Conservation (phyloP, 2,797 vertebrate genomes). For the Rhinichthys osculus region DNA sequence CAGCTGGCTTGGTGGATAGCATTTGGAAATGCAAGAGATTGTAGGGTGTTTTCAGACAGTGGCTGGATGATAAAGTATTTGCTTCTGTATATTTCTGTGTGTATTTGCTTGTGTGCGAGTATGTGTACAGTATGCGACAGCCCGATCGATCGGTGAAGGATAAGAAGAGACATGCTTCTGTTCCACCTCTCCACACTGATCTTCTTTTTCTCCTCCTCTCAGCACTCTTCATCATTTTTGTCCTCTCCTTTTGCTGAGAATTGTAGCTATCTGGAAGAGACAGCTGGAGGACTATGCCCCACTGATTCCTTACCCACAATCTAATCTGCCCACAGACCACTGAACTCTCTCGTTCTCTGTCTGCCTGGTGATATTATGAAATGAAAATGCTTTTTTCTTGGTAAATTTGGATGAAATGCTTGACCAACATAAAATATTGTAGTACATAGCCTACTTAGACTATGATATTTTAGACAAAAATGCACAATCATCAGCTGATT, state of each 20-base stretch:
- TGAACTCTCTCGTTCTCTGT: constrained; percentile 25
- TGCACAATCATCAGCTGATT: not conserved
- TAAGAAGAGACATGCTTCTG: constrained; percentile 1
- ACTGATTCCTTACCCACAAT: constrained; percentile 45
- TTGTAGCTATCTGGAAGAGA: constrained; percentile 29
- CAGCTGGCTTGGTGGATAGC: not conserved
- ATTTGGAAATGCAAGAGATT: not conserved
- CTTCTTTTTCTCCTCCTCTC: constrained; percentile 21
- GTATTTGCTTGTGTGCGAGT: not conserved
- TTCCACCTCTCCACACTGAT: not conserved
- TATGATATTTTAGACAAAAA: not conserved
- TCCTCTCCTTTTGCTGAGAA: constrained; percentile 32
- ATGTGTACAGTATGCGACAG: constrained; percentile 12
- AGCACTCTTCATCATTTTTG: not conserved
- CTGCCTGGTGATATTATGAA: not conserved
- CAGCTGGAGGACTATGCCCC: constrained; percentile 44
- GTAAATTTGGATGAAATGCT: constrained; percentile 13
- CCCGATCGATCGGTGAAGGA: constrained; percentile 8
- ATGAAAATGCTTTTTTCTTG: not conserved
- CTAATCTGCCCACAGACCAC: constrained; percentile 42
- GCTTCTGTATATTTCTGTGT: constrained; percentile 8
- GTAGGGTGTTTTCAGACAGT: not conserved
- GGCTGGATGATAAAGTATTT: not conserved
- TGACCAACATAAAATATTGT: constrained; percentile 18
- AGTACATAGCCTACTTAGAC: not conserved